Base-by-base conservation (phyloP, 1,140 invertebrate genomes). In the Brachionus rubens region DNA sequence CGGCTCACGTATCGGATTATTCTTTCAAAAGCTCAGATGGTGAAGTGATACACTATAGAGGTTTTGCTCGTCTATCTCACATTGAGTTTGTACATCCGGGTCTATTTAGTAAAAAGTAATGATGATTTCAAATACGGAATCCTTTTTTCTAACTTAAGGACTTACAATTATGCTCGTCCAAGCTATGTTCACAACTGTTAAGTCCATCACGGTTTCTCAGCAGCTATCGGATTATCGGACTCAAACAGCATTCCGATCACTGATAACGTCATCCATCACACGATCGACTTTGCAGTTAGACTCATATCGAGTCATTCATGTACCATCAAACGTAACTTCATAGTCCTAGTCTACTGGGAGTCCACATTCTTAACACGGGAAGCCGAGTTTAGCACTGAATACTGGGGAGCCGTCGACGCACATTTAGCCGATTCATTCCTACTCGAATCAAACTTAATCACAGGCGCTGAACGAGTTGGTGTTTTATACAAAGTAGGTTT, bases 1-100 rank as follows among this genome's bases (percentile, higher is more conserved):
- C 70, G 83, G 83, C 26, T 80, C 81, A 6, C 72, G 83, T 2
- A 77, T 83, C 77, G 2, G 50, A 59, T 28, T 79, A 72, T 65
- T 46, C 72, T 2, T 24, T 12, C 2, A 10, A 52, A 14, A 46
- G 21, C 24, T 36, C n/a, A 36, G 50, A 77, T 5, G n/a, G 26
- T 12, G 16, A 43, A 4, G 7, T n/a, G n/a, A 10, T 50, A 6
- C 59, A 19, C 28, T 70, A 56, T 46, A 75, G 56, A 43, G 72
- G 72, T 43, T 75, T 28, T 56, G 72, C 54, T 3, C 30, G 72
- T 56, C 9, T 75, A 28, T 56, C 50, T 1, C 2, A 56, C 47
- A 33, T 54, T 19, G 48, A 75, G 41, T 59, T 75, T 75, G 48
- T 43, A 3, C 36, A 30, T n/a, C 26, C 26, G 14, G 72, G 72